phyloP scores from a whole-genome alignment of 2,113 vertebrate genomes.

The Ellobius talpinus region DNA sequence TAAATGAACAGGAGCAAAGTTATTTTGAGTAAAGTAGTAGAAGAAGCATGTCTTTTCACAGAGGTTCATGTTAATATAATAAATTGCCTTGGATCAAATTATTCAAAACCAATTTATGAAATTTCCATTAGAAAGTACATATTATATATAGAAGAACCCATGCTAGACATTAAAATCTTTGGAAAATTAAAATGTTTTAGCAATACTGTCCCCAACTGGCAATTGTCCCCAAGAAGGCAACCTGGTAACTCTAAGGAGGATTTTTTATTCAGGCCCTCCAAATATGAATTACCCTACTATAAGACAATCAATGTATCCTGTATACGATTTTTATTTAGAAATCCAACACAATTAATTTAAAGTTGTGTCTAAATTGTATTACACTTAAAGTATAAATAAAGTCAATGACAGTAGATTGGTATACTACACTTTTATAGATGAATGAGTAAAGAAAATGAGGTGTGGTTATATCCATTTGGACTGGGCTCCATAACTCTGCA shows the following conservation, averaged over 20 bases:
- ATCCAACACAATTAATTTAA: conserved; percentile 47
- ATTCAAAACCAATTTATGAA: conserved; percentile 61
- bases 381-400: conserved; percentile 78
- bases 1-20: conserved; percentile 37
- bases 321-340: not conserved
- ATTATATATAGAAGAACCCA: not conserved
- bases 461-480: not conserved
- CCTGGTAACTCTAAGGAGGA: not conserved
- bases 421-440: not conserved
- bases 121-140: not conserved
- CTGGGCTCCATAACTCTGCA: not conserved
- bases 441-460: not conserved
- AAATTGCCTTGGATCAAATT: conserved; percentile 9
- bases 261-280: not conserved
- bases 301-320: not conserved
- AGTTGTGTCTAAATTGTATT: conserved; percentile 76
- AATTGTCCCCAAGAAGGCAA: not conserved
- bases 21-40: conserved; percentile 57
- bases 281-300: not conserved
- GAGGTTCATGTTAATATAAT: not conserved
- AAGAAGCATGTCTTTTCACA: not conserved
- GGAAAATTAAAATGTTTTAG: conserved; percentile 4
- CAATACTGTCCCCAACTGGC: not conserved
- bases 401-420: conserved; percentile 65
- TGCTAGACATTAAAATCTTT: not conserved